Conservation (phyloP, 2,888 invertebrate genomes). For the Rapana venosa region DNA sequence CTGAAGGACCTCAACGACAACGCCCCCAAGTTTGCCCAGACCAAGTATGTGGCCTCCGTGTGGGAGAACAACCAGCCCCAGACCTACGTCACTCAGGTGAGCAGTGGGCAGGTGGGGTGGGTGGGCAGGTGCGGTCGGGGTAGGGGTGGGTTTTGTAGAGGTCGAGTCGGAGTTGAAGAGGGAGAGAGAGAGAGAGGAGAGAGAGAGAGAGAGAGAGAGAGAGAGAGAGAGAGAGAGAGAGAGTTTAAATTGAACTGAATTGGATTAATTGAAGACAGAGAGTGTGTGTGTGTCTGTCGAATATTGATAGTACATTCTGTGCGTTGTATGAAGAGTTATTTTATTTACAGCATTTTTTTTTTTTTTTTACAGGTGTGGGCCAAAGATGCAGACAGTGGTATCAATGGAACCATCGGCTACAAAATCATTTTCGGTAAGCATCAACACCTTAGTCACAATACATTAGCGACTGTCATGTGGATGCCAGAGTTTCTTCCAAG, state of each 20-base stretch:
- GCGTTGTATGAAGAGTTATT: too few relatives aligned
- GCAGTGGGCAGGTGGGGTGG: not conserved
- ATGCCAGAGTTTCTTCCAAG: too few relatives aligned
- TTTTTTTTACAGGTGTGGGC: constrained; percentile 84
- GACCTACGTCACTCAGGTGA: constrained; percentile 91
- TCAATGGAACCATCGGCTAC: constrained; percentile 91
- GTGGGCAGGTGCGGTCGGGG: not conserved
- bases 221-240: too few relatives aligned
- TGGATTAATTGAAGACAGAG: too few relatives aligned
- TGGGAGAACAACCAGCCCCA: constrained; percentile 93
- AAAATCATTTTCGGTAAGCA: constrained; percentile 92
- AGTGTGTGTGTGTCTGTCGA: too few relatives aligned
- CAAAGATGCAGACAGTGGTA: constrained; percentile 85
- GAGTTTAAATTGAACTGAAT: too few relatives aligned
- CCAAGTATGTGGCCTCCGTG: constrained; percentile 93
- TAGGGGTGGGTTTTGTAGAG: not conserved
- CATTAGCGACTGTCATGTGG: too few relatives aligned
- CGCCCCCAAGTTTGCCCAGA: constrained; percentile 94
- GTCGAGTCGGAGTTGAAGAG: too few relatives aligned
- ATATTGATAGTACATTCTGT: too few relatives aligned
- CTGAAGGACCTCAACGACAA: constrained; percentile 92
- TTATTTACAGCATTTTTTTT: not conserved
- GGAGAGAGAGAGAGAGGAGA: too few relatives aligned
- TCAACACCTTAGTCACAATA: too few relatives aligned
- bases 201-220: too few relatives aligned